Evolutionary conservation across 2,797 vertebrate species (phyloP), one percentile per base, ranked within the genome.

Genomic region (Micromesistius poutassou): DNA sequence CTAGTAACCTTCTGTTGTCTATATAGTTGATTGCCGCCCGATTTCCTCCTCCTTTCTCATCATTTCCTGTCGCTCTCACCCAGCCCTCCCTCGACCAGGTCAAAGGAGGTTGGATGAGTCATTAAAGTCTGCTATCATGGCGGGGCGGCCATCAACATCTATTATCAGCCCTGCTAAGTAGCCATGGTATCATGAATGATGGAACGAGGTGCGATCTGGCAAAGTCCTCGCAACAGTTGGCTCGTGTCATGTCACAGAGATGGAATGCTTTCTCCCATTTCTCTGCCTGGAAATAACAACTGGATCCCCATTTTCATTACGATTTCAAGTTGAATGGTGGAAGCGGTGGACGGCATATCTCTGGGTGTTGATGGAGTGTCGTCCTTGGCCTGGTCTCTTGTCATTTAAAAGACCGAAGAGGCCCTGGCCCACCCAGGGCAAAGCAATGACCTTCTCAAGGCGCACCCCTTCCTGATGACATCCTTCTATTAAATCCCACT

Each of bases 341-440:
- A 89, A 83, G 76, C 30, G 36, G 76, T 2, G 82, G 78, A 89
- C 90, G 86, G 85, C 86, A 81, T 81, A 75, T 83, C 62, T 82
- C 73, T 77, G 75, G 62, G 14, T n/a, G 82, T 81, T 77, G 62
- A 75, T 14, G 30, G 33, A 68, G 74, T 31, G 9, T 62, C 75
- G 42, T 68, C 1, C 50, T 74, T 12, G 72, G 36, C 62, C 3
- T 36, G 5, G 38, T 79, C 68, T 83, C 75, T 3, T 71, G 35
- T 78, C 9, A 62, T 76, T 79, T 78, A 72, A 85, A 81, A 25
- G 9, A 28, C 5, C 22, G 25, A 40, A 35, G 76, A 81, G 35
- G 77, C 13, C 68, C 30, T 80, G 40, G 78, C 70, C 70, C 31
- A 75, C 35, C 10, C n/a, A 14, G 79, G 40, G 80, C 68, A 73